Evolutionary conservation across 1,140 invertebrate species (phyloP), one percentile per base, ranked within the genome.

Genomic region (Diabrotica virgifera): DNA sequence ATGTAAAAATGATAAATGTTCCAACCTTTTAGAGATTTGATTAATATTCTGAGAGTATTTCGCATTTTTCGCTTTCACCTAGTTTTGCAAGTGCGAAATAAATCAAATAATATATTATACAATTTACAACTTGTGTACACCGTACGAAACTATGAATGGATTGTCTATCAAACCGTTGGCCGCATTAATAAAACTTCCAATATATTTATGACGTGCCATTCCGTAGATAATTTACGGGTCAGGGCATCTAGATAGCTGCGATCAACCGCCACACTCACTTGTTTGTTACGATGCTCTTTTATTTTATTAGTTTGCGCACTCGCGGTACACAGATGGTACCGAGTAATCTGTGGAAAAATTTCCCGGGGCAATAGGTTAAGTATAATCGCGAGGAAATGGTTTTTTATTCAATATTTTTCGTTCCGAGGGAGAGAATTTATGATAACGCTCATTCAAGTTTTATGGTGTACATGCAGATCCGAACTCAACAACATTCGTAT

Each of bases 121-220:
- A 24, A 24, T 24, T 24, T 24, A 24, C 24, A 24, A 24, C 24
- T 24, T 24, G 24, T 24, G 24, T 24, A 24, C 24, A 24, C 24
- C 24, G 24, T 62, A 62, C 59, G 58, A 55, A 46, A 54, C 52
- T 69, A 73, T 74, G 74, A 76, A 74, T 74, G 72, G 69, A 67
- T 66, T 73, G 70, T 65, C 59, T 73, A 70, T 72, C 68, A 70
- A 70, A 65, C 37, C 59, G 64, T 11, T 69, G 67, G 67, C 64
- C 70, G 65, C 70, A 74, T 72, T 74, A 72, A 76, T 76, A 76
- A 74, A 74, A 72, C 69, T 74, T 64, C 64, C 67, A 67, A 73
- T 71, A 74, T 75, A 75, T 75, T 75, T 75, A 75, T 73, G 74
- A 69, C 70, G 71, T 74, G 70, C 72, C 69, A 74, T 75, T 72